These are phyloP conservation scores for Nannoperca obscura DNA, from an alignment of 2,797 vertebrate genomes.

Conservation along the genomic window DNA sequence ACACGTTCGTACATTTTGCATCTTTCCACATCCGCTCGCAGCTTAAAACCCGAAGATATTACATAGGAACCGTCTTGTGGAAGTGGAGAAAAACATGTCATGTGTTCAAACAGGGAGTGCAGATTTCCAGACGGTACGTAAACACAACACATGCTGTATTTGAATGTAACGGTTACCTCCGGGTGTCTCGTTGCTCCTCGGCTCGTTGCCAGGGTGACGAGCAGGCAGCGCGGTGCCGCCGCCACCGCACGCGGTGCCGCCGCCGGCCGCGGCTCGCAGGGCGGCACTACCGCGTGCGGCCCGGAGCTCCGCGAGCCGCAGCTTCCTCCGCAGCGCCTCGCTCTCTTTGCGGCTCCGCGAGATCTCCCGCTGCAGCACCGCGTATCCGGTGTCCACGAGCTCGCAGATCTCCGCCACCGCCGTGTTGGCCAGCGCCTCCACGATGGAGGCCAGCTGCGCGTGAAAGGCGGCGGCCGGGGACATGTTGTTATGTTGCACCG, in stretches of 20 bases:
- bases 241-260: conserved; percentile 20
- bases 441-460: conserved; percentile 83
- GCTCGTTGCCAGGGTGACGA: conserved; percentile 55
- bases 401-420: conserved; percentile 86
- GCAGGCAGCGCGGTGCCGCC: conserved; percentile 47
- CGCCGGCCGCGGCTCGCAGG: conserved; percentile 33
- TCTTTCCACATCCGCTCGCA: too few relatives aligned
- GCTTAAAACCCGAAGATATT: too few relatives aligned
- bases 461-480: conserved; percentile 79
- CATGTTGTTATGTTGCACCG: conserved; percentile 47
- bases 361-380: conserved; percentile 81
- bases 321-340: conserved; percentile 78
- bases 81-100: too few relatives aligned
- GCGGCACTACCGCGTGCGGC: conserved; percentile 59
- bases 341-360: conserved; percentile 83
- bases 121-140: not conserved
- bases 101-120: too few relatives aligned
- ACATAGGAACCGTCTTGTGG: too few relatives aligned
- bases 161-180: conserved; percentile 14
- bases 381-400: conserved; percentile 83
- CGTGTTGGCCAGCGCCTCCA: conserved; percentile 85
- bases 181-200: conserved; percentile 4
- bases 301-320: conserved; percentile 82
- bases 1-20: too few relatives aligned
- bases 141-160: too few relatives aligned